Evolutionary conservation across 2,113 vertebrate genomes (phyloP).

Genomic region (Malurus melanocephalus): DNA sequence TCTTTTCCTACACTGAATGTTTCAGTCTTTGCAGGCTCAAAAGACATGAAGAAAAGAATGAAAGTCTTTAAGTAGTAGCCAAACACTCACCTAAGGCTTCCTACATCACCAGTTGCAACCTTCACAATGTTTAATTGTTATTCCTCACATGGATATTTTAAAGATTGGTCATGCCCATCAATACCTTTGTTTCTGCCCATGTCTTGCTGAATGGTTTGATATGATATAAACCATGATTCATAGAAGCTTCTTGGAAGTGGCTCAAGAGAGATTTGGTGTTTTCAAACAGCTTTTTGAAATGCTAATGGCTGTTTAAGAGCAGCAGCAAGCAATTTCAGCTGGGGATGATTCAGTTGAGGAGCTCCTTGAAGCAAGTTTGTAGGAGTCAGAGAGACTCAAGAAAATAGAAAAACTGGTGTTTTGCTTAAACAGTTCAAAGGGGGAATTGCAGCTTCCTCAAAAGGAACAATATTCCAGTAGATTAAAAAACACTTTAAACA

Average conservation of each 20-base stretch:
- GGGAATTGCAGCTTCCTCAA: neutral
- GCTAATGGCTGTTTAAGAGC: conserved; percentile 20
- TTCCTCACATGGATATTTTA: conserved; percentile 54
- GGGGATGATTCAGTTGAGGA: conserved; percentile 2
- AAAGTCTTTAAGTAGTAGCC: conserved; percentile 76
- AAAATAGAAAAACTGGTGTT: neutral
- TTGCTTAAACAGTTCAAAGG: neutral
- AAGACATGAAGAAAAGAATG: conserved; percentile 61
- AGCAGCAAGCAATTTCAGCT: neutral
- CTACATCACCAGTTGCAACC: neutral
- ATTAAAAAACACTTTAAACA: neutral
- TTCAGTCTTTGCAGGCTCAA: conserved; percentile 73
- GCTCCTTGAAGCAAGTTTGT: neutral
- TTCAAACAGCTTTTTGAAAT: conserved; percentile 39
- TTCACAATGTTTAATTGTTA: conserved; percentile 56
- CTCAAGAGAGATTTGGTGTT: conserved; percentile 50
- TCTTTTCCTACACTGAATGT: conserved; percentile 51
- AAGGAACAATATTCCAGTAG: neutral
- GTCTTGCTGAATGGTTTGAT: conserved; percentile 39
- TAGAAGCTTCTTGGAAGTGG: conserved; percentile 52
- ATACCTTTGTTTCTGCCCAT: conserved; percentile 32
- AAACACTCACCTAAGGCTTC: conserved; percentile 63
- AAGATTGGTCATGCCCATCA: conserved; percentile 66
- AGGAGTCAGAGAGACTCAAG: neutral
- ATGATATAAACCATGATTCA: conserved; percentile 46